These are phyloP conservation scores for Elephantulus edwardii DNA, from an alignment of 2,113 vertebrate species.

Conservation along the genomic window DNA sequence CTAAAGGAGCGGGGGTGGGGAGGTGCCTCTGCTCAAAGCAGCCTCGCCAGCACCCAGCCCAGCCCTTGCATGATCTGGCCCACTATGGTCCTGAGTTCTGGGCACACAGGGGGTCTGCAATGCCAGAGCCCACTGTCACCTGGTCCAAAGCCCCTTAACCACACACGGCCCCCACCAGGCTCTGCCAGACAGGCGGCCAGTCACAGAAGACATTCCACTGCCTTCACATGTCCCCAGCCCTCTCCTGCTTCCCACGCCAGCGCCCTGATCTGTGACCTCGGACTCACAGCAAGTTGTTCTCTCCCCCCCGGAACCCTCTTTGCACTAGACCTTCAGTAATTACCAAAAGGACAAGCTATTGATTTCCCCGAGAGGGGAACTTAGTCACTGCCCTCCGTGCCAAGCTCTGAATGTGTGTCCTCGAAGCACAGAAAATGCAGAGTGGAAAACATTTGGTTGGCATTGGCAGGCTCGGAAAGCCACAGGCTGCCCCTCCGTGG, in stretches of 20 bases:
- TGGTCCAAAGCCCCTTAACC: not conserved
- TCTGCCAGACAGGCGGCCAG: rapidly evolving
- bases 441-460: conserved; percentile 46
- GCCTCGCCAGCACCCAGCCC: not conserved
- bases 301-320: conserved; percentile 50
- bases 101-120: not conserved
- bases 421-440: conserved; percentile 17
- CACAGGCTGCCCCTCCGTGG: conserved; percentile 43
- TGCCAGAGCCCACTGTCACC: not conserved
- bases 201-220: conserved; percentile 40
- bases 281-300: conserved; percentile 56
- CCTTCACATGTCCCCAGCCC: conserved; percentile 40
- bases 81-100: not conserved
- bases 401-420: conserved; percentile 39
- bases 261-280: conserved; percentile 22
- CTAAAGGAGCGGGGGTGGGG: rapidly evolving
- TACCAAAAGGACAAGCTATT: conserved; percentile 69
- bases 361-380: not conserved
- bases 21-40: rapidly evolving
- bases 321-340: conserved; percentile 55
- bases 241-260: conserved; percentile 29
- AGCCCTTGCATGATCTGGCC: rapidly evolving
- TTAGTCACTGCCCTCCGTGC: conserved; percentile 4
- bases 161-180: rapidly evolving
- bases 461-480: not conserved